Evolutionary conservation across 2,888 invertebrate genomes (phyloP), one percentile per base, ranked within the genome.

Genomic region (Drosophila prostipennis): DNA sequence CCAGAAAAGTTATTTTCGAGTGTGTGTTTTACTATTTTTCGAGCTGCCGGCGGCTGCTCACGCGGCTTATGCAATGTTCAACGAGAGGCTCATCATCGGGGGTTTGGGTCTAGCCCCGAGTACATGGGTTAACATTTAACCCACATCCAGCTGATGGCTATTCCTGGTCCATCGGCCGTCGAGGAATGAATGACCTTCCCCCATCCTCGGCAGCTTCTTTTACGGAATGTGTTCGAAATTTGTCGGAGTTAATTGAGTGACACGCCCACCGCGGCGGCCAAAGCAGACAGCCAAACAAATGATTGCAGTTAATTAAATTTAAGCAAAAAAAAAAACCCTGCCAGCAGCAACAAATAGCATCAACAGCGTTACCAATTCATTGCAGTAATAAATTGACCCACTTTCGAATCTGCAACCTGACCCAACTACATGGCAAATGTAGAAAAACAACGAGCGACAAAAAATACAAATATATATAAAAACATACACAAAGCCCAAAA

Each of bases 371-470:
- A 67, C 79, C 87, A 74, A 79, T 80, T 80, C 88, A 87, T 80
- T 88, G 81, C 87, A 71, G 79, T 80, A 79, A 87, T 77, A 85
- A 85, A 88, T 74, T 86, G 89, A 86, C 85, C 89, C 84, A 86
- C 85, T 86, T 86, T 86, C 85, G 74, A 86, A 88, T 86, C 89
- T 81, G 85, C 89, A 86, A 86, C 85, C 87, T 88, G 85, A 86
- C 85, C 86, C 86, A 85, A 87, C 84, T 86, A 71, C 65, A 67
- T 54, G 65, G 78, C 77, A 82, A 46, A 74, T 49, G 76, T 76
- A 76, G 81, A 87, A 70, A 81, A 72, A 72, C 71, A 75, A 53
- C 51, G 42, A 74, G 70, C 57, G 8, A 32, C 19, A 49, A 59
- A 34, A 46, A 45, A 26, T 26, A 26, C 26, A 26, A 29, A 29